Conservation (phyloP, 2,113 vertebrate genomes). For the Gavialis gangeticus region DNA sequence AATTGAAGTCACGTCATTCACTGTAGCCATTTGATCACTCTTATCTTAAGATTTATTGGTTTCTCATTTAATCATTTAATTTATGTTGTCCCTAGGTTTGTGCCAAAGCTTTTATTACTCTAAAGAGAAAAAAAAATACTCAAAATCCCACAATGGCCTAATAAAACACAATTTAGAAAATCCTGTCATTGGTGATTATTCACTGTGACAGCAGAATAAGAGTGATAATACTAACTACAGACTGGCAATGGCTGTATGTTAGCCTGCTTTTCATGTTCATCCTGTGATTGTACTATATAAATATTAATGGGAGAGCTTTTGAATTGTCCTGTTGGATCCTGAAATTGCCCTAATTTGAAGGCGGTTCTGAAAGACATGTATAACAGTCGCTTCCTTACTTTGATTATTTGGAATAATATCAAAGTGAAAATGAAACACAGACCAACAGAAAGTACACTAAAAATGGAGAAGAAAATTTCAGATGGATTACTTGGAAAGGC, state of each 20-base stretch:
- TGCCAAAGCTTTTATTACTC: background rate
- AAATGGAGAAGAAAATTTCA: slow-evolving; percentile 51
- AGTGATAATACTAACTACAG: background rate
- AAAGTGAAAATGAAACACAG: slow-evolving; percentile 45
- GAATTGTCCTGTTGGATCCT: background rate
- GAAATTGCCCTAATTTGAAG: background rate
- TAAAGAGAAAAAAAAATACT: background rate
- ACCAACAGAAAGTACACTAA: background rate
- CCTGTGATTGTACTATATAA: background rate
- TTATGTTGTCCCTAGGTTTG: background rate
- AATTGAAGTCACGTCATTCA: background rate
- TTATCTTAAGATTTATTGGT: background rate
- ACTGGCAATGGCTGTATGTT: background rate
- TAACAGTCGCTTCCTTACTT: slow-evolving; percentile 35
- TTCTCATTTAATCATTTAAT: background rate
- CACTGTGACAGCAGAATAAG: background rate
- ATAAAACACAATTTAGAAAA: background rate
- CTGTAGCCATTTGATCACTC: background rate
- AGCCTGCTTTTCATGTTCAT: background rate
- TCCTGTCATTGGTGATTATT: background rate
- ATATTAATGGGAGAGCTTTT: background rate
- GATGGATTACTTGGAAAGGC: slow-evolving; percentile 55
- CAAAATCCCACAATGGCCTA: background rate
- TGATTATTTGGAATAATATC: slow-evolving; percentile 44
- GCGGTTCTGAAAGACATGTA: background rate